Evolutionary conservation across 2,113 vertebrate genomes (phyloP), one percentile per base, ranked within the genome.

Genomic region (Pseudorhombus dupliciocellatus): DNA sequence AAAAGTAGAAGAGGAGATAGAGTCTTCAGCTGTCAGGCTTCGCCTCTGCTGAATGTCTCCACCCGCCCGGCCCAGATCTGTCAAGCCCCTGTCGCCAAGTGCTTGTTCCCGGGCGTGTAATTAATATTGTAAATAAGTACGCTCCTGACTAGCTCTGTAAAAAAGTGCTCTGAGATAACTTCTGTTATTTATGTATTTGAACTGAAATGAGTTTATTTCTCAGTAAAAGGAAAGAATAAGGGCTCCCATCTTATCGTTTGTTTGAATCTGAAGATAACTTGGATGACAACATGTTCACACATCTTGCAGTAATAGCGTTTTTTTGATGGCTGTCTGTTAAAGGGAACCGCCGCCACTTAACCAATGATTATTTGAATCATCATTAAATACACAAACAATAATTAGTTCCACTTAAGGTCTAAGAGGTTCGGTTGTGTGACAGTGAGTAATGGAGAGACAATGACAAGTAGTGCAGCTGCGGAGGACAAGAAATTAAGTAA

Each of bases 401-500:
- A 66, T 50, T 30, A 14, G n/a, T 22, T 66, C 3, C 20, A 18
- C 15, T 22, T 24, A 7, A 5, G 15, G 10, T 2, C 0, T 0
- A 15, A 37, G 53, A 25, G 7, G 46, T 20, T 48, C 8, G n/a
- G 28, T 25, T 26, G 26, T 59, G 30, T 46, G 50, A 73, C 5
- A 24, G 12, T 1, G 20, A 4, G 1, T 44, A 66, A 4, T 46
- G 24, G 16, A 8, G 20, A 30, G 61, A 60, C n/a, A 50, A 37
- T 21, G 54, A 60, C 42, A 64, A 54, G 42, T 5, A 42, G 42
- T 44, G 25, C 2, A 18, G n/a, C 61, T 59, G 57, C 21, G 3
- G 11, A 37, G 40, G 55, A 58, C 69, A 37, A 66, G 2, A 60
- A 37, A 64, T 44, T 37, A 30, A 54, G 50, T 66, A 42, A 59